Evolutionary conservation across 30 jellyfish, hydroid and myxozoan species (phyloP).

Genomic region (Aurelia aurita): DNA sequence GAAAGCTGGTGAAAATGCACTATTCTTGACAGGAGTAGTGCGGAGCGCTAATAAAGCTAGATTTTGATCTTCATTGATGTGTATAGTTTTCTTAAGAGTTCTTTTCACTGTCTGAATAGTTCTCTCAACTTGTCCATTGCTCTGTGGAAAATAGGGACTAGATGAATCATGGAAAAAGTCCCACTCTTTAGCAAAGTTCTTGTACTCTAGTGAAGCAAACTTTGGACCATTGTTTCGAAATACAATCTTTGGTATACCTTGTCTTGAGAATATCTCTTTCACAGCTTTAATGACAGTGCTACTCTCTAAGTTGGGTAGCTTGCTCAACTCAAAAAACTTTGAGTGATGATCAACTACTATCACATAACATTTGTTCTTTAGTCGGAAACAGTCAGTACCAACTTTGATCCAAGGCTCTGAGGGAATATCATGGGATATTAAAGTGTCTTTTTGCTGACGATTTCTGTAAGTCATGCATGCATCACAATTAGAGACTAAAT

Average conservation of each 20-base stretch:
- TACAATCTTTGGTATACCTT: conserved; percentile 15
- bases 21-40: conserved; percentile 24
- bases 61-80: conserved; percentile 45
- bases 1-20: conserved; percentile 19
- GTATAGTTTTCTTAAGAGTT: conserved; percentile 40
- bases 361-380: conserved; percentile 15
- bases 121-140: conserved; percentile 59
- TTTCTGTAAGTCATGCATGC: conserved; percentile 44
- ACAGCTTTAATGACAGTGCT: conserved; percentile 7
- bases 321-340: conserved; percentile 17
- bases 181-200: no score
- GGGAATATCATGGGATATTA: conserved; percentile 51
- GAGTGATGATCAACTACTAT: conserved; percentile 23
- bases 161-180: no score
- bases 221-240: conserved; percentile 18
- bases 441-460: conserved; percentile 30
- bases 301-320: conserved; percentile 18
- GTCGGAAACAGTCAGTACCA: conserved; percentile 34
- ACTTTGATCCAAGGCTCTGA: conserved; percentile 51
- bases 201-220: no score
- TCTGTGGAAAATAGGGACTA: conserved; percentile 7
- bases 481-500: conserved; percentile 48
- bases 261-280: conserved; percentile 11
- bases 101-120: conserved; percentile 58
- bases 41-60: conserved; percentile 39